A percentile compares a stretch with the other conserved stretches of the same genome.
Conservation (phyloP, 2,888 invertebrate genomes). For the Macropis europaea region DNA sequence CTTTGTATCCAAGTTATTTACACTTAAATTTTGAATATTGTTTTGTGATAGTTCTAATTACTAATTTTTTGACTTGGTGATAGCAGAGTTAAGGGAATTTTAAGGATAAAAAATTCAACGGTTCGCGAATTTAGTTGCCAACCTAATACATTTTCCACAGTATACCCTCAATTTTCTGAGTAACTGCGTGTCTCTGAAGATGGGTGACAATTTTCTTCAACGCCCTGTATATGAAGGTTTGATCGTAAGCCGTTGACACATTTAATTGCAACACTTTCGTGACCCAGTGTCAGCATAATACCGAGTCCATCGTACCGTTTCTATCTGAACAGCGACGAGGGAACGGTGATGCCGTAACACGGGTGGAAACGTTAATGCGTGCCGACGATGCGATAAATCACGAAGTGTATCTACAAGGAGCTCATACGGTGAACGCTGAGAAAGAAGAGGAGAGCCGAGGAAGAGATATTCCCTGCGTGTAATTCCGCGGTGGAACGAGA, state of each 20-base stretch:
- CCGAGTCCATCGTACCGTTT: constrained; percentile 18
- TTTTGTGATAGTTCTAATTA: too few relatives aligned
- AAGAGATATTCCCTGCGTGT: constrained; percentile 25
- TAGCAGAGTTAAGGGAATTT: too few relatives aligned
- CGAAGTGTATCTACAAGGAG: constrained; percentile 36
- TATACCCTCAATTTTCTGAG: too few relatives aligned
- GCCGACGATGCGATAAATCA: constrained; percentile 62
- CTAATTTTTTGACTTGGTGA: too few relatives aligned
- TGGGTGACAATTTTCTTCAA: too few relatives aligned
- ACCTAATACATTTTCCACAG: too few relatives aligned
- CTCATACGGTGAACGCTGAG: constrained; percentile 26
- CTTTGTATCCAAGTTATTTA: too few relatives aligned
- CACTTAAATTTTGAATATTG: too few relatives aligned
- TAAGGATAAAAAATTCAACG: too few relatives aligned
- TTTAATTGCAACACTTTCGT: constrained; percentile 7
- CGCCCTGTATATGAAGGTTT: too few relatives aligned
- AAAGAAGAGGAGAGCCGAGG: constrained; percentile 32
- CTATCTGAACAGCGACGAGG: constrained; percentile 16
- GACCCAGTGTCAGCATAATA: constrained; percentile 26
- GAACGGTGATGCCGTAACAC: constrained; percentile 49
- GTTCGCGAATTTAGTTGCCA: too few relatives aligned
- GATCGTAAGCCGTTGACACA: neutral
- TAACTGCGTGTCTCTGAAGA: too few relatives aligned
- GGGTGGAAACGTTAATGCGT: constrained; percentile 62
- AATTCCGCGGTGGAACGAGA: constrained; percentile 22